phyloP scores from a whole-genome alignment of 2,113 vertebrate genomes.

The Nycticorax nycticorax region DNA sequence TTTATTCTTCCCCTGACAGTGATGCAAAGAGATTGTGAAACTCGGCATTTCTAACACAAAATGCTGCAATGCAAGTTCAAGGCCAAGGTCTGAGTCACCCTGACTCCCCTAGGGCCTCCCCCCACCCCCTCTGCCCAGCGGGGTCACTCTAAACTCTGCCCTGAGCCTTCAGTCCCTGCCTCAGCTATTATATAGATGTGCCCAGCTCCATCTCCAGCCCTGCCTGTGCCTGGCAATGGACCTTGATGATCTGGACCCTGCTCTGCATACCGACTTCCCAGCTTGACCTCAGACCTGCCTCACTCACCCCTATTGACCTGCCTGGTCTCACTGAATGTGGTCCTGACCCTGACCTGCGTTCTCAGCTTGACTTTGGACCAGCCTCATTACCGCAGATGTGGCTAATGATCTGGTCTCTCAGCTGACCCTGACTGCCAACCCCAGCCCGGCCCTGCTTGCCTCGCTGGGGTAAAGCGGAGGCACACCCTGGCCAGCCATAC shows the following conservation, averaged over 20 bases:
- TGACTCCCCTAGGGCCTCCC: no score
- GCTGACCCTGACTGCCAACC: no score
- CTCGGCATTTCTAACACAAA: background rate
- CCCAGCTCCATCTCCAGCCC: background rate
- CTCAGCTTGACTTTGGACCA: background rate
- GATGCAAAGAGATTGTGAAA: background rate
- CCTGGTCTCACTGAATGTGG: background rate
- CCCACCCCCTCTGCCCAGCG: background rate
- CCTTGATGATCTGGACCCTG: background rate
- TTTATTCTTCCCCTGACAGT: background rate
- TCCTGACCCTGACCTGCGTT: background rate
- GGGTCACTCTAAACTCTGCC: background rate
- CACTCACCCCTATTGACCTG: background rate
- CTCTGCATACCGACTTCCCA: background rate
- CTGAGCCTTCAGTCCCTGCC: background rate
- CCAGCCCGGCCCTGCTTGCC: background rate
- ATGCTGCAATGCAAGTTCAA: background rate
- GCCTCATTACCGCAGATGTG: fast-evolving
- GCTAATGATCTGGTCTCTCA: background rate
- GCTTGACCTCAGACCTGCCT: background rate
- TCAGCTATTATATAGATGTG: background rate
- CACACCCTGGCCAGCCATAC: background rate
- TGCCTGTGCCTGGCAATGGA: background rate
- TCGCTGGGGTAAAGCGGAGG: background rate
- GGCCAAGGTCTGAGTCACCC: background rate